Percentiles rank a stretch among this genome's conserved stretches.
These are phyloP conservation scores for Oenanthe melanoleuca DNA, from an alignment of 2,113 vertebrate species.

Conservation along the genomic window DNA sequence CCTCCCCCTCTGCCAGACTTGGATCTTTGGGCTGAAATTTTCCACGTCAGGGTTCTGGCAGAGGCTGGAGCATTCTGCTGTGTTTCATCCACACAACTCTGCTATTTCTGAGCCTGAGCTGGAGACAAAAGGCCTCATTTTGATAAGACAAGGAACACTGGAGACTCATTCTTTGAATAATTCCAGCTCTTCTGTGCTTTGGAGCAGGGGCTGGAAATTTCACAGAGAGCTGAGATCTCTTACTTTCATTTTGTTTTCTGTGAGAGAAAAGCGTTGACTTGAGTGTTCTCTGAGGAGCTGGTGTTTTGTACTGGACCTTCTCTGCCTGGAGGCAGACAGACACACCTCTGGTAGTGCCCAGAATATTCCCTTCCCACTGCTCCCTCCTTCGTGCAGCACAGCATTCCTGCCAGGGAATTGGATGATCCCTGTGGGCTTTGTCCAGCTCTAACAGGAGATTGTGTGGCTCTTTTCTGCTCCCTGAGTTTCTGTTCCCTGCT, in stretches of 20 bases:
- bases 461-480: background rate
- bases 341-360: background rate
- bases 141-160: background rate
- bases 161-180: background rate
- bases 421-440: no score
- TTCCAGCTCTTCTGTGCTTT: background rate
- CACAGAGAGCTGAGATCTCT: background rate
- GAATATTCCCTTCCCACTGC: background rate
- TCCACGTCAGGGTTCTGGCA: background rate
- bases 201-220: background rate
- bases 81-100: background rate
- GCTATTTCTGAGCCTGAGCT: background rate
- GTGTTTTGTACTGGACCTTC: background rate
- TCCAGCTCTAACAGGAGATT: background rate
- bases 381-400: background rate
- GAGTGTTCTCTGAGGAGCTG: background rate
- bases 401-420: background rate
- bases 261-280: background rate
- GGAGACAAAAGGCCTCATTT: conserved; percentile 18
- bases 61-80: background rate
- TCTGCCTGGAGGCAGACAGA: background rate
- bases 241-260: background rate
- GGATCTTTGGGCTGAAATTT: background rate
- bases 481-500: background rate
- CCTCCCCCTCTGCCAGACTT: background rate